Conservation (phyloP, 2,113 vertebrate species). For the Pavo muticus region DNA sequence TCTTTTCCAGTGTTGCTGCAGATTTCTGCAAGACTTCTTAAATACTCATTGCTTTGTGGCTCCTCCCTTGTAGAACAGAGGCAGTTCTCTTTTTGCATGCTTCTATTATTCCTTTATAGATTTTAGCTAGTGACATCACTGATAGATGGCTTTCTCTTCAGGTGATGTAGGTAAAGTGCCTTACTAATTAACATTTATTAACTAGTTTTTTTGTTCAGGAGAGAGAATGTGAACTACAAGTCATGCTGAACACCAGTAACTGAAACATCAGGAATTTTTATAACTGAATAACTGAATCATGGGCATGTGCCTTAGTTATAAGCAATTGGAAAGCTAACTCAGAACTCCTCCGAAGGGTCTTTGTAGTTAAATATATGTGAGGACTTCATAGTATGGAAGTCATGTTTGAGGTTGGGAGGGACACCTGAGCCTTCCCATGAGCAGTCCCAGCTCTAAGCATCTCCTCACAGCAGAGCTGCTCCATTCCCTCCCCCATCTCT, state of each 20-base stretch:
- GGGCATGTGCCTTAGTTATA: neutral
- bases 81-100: neutral
- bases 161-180: neutral
- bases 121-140: neutral
- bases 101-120: neutral
- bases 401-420: neutral
- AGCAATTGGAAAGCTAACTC: neutral
- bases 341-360: neutral
- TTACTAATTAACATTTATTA: neutral
- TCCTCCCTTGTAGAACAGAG: neutral
- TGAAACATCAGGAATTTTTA: neutral
- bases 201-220: neutral
- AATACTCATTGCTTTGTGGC: neutral
- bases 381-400: neutral
- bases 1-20: neutral
- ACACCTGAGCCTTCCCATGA: neutral
- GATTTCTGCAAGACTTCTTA: no score
- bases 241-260: neutral
- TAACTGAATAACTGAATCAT: neutral
- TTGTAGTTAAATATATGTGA: neutral
- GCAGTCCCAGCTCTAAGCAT: neutral
- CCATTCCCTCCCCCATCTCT: neutral
- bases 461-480: neutral
- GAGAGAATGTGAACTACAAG: neutral
- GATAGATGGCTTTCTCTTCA: neutral